Evolutionary conservation across 2,888 invertebrate genomes (phyloP).

Genomic region (Stenolophus ochropezus): DNA sequence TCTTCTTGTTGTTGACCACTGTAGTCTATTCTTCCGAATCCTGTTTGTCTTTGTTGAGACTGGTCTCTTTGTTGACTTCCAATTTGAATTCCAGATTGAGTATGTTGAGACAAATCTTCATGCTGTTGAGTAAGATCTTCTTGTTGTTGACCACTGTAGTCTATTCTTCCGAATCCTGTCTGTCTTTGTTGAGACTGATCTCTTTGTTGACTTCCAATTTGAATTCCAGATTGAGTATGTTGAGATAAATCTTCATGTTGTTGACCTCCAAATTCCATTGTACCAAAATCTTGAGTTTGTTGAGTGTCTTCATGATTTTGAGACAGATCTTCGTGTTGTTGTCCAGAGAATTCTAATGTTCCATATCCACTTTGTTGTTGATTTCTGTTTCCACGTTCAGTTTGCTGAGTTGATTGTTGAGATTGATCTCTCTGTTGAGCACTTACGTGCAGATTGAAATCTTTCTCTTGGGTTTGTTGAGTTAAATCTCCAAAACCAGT

Average conservation of each 20-base stretch:
- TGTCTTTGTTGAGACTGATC: conserved; percentile 61
- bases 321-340: conserved; percentile 66
- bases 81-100: conserved; percentile 61
- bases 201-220: conserved; percentile 9
- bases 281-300: conserved; percentile 64
- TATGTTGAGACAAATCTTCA: conserved; percentile 58
- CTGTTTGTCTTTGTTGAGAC: conserved; percentile 60
- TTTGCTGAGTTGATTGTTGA: conserved; percentile 61
- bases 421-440: conserved; percentile 61
- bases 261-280: too few relatives aligned
- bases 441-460: conserved; percentile 66
- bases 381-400: conserved; percentile 65
- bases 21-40: conserved; percentile 59
- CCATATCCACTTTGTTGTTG: conserved; percentile 69
- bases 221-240: conserved; percentile 62
- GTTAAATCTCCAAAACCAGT: conserved; percentile 65
- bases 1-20: conserved; percentile 62
- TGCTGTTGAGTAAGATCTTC: conserved; percentile 64
- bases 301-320: conserved; percentile 64
- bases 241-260: conserved; percentile 62
- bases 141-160: conserved; percentile 61
- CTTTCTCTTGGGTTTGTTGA: conserved; percentile 65
- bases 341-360: conserved; percentile 60
- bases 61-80: conserved; percentile 62
- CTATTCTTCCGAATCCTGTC: conserved; percentile 60